Evolutionary conservation across 2,888 invertebrate species (phyloP), one percentile per base, ranked within the genome.

Genomic region (Macropis europaea): DNA sequence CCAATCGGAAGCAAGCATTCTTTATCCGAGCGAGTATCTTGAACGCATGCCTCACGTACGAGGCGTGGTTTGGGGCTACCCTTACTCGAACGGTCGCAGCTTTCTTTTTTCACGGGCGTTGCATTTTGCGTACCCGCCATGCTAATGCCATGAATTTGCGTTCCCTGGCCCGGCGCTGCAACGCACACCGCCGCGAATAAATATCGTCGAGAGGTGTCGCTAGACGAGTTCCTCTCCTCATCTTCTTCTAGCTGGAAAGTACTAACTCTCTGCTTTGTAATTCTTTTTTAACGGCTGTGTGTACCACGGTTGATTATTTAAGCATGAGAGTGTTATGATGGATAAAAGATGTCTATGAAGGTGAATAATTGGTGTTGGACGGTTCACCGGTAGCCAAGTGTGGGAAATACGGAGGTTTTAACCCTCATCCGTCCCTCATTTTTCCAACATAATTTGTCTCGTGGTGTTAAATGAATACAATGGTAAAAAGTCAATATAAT

Each of bases 1-100:
- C 89, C 89, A 89, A 89, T 89, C 89, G 89, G 88, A 88, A 89
- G 88, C 88, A 81, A 82, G 88, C 85, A 86, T 88, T 88, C 88
- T 87, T 89, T 87, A 87, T 87, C 82, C 84, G 77, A 73, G 77
- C 74, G 75, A 82, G 83, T 85, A 85, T 84, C 84, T 85, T 84
- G 82, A 79, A 87, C 85, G 86, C 85, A 85, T 84, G 84, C 81
- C 82, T 84, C 81, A 85, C 82, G 83, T 82, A 84, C 84, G 87
- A 86, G 87, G 87, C 87, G 87, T 87, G 87, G 87, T 87, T 86
- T 85, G 77, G 76, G 77, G 79, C 75, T 77, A 79, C 79, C 81
- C 80, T 82, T 76, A 43, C 66, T 60, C 82, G 73, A 79, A 75
- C 62, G 63, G 50, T 67, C 42, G 53, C 17, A 50, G 50, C 28